Base-by-base conservation (phyloP, 2,888 invertebrate genomes). In the Abrostola tripartita region DNA sequence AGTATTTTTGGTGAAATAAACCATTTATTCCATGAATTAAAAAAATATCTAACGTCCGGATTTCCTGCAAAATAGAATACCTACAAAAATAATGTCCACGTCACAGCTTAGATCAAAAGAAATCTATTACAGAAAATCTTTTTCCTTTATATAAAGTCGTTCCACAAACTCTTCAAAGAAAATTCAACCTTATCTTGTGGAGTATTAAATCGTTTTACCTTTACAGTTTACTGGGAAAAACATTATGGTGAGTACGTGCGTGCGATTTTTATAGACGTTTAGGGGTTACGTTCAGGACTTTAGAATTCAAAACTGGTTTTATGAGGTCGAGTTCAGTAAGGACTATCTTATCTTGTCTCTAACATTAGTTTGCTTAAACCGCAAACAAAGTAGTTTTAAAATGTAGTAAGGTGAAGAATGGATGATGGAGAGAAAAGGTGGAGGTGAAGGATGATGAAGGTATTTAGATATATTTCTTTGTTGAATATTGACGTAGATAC, bases 91-190 rank as follows among this genome's bases (percentile, higher is more conserved):
- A 57, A 64, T 54, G 38, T 49, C 7, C 35, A 12, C 8, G 12
- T 57, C 57, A 24, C 65, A 55, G 35, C 14, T 59, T 24, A 59
- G 68, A 65, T 66, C 60, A 60, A 65, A 67, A 52, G 62, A 65
- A 75, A 75, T 70, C 60, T 70, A 70, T 75, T 72, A 58, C 6
- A 50, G 52, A 50, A 61, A 56, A 65, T 70, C 44, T 61, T 70
- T 57, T 60, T 37, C 42, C 38, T 38, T 12, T 50, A 35, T 56
- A 71, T 53, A 38, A 61, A 72, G 65, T 75, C 66, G 61, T 75
- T 56, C 7, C 60, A 65, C 50, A 44, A 35, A 8, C 9, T 4
- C 1, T 10, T 37, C 59, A 75, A 58, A 38, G 61, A 55, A 72
- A 61, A 58, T 14, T 71, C 52, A 72, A 65, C 71, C 61, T 52